Base-by-base conservation (phyloP, 2,888 invertebrate species). In the Brachypalpus laphriformis region DNA sequence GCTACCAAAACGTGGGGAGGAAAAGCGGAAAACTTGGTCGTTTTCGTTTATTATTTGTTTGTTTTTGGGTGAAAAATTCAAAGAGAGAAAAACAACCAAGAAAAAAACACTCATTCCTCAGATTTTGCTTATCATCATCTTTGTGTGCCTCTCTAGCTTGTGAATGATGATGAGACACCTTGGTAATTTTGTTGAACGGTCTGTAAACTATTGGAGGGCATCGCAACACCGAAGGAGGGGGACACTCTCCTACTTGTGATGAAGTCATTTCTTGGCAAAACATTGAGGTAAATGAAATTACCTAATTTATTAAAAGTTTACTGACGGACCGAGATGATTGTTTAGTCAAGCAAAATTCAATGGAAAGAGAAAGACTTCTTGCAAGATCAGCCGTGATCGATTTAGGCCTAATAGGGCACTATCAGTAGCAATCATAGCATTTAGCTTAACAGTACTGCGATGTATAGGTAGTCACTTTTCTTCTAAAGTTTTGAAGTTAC, bases 211-310 rank as follows among this genome's bases (percentile, higher is more conserved):
- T 20, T 9, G 14, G n/a, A 47, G 18, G 20, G 22, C 16, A 57
- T 8, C n/a, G 14, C 14, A 18, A 18, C 11, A 31, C 7, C 8
- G 14, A 42, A 20, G 11, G 3, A 31, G 56, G n/a, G 56, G 63
- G 56, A 47, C 18, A 28, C 40, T 49, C n/a, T 65, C 34, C 7
- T 47, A 20, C 45, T 47, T 7, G 14, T 56, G 42, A 56, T 83
- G 82, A 83, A 74, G 78, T 83, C 82, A 83, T 78, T 74, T 54
- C 40, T 56, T 66, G 51, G 31, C 71, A 57, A 51, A 66, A 37
- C 54, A n/a, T 11, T 16, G 9, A 16, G 22, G 49, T 18, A 74
- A 74, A 63, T 25, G 57, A 66, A 75, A 45, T 74, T 54, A 56
- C 37, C 75, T 65, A 56, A 51, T 49, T 28, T n/a, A 49, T 28